Evolutionary conservation across 2,888 invertebrate genomes (phyloP).

Genomic region (Digitonthophagus gazella): DNA sequence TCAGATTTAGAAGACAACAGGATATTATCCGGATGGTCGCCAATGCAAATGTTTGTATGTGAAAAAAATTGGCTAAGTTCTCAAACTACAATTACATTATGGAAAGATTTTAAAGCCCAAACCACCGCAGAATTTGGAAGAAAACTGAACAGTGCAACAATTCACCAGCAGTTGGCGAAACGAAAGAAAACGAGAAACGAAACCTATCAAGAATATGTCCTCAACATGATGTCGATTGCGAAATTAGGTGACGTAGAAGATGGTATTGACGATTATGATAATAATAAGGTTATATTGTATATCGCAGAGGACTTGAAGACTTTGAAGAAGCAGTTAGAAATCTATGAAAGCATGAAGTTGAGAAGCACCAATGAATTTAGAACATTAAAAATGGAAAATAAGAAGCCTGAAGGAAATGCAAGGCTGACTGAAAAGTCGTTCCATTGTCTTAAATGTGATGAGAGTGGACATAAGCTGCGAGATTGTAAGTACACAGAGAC

Average conservation of each 20-base stretch:
- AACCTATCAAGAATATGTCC: slow-evolving; percentile 40
- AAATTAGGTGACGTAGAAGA: slow-evolving; percentile 38
- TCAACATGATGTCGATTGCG: slow-evolving; percentile 40
- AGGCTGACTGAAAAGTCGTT: neutral
- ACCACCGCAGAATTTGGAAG: slow-evolving; percentile 20
- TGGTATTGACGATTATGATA: slow-evolving; percentile 19
- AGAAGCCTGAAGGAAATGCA: too few relatives aligned
- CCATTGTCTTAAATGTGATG: slow-evolving; percentile 26
- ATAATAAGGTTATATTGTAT: slow-evolving; percentile 25
- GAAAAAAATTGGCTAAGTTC: slow-evolving; percentile 25
- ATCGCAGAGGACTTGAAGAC: slow-evolving; percentile 14
- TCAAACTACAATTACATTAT: slow-evolving; percentile 21
- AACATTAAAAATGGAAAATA: too few relatives aligned
- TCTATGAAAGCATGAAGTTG: slow-evolving; percentile 25
- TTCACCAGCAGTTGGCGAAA: slow-evolving; percentile 16
- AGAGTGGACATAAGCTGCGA: slow-evolving; percentile 21
- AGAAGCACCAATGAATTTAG: too few relatives aligned
- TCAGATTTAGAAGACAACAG: slow-evolving; percentile 21
- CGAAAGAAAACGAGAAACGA: slow-evolving; percentile 31
- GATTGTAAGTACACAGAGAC: slow-evolving; percentile 31
- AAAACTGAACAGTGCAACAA: slow-evolving; percentile 10
- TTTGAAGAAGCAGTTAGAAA: slow-evolving; percentile 25
- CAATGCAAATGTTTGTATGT: slow-evolving; percentile 25
- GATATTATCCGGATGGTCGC: slow-evolving; percentile 22
- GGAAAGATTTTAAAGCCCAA: slow-evolving; percentile 18